These are phyloP conservation scores for Thera britannica DNA, from an alignment of 2,888 invertebrate species.

Conservation along the genomic window DNA sequence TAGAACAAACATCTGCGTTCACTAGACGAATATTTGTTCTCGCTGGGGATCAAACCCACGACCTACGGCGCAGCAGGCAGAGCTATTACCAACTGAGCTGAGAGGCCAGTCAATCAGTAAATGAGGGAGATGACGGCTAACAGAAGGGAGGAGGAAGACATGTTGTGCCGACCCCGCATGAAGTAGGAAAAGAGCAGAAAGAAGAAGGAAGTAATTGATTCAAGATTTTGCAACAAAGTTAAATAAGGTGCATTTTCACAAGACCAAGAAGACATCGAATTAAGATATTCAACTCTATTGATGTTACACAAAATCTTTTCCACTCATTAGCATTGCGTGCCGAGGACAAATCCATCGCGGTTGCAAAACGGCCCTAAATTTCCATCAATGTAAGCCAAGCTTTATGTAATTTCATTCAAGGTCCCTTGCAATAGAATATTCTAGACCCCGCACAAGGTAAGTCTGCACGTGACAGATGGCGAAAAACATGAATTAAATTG, in stretches of 20 bases:
- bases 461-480: too few species aligned
- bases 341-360: slow-evolving; percentile 31
- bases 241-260: not conserved
- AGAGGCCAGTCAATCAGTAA: too few species aligned
- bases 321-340: slow-evolving; percentile 32
- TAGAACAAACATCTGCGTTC: too few species aligned
- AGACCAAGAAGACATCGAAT: not conserved
- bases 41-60: too few species aligned
- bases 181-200: too few species aligned
- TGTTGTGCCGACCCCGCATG: too few species aligned
- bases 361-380: slow-evolving; percentile 43
- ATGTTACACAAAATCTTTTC: slow-evolving; percentile 36
- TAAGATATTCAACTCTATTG: slow-evolving; percentile 22
- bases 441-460: not conserved
- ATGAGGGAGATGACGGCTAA: too few species aligned
- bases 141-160: too few species aligned
- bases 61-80: too few species aligned
- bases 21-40: too few species aligned
- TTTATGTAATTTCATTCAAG: slow-evolving; percentile 49
- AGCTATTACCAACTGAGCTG: too few species aligned
- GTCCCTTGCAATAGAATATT: slow-evolving; percentile 53
- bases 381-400: slow-evolving; percentile 40
- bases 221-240: not conserved
- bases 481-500: too few species aligned
- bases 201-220: not conserved